phyloP scores from a whole-genome alignment of 30 jellyfish, hydroid and myxozoan genomes.

The Mastigias papua region DNA sequence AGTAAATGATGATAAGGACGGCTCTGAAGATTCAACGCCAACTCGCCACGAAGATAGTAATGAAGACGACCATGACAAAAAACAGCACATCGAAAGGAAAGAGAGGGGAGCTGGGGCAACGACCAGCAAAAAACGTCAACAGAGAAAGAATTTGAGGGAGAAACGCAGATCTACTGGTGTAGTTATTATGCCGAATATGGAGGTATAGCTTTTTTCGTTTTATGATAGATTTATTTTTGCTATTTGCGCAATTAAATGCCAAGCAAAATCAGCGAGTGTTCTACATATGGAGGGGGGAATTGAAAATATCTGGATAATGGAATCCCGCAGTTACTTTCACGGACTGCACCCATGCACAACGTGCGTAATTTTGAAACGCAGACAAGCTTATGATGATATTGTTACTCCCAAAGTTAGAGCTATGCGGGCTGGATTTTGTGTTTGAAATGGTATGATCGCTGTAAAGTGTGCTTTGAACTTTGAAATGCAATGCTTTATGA shows the following conservation, averaged over 20 bases:
- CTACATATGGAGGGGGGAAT: neutral
- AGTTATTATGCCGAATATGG: constrained; percentile 93
- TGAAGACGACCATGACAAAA: constrained; percentile 56
- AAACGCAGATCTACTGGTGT: constrained; percentile 97
- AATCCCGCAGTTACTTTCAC: too few species aligned
- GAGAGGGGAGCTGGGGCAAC: constrained; percentile 89
- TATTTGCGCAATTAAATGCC: neutral
- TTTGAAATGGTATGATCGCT: too few species aligned
- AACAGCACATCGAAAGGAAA: constrained; percentile 44
- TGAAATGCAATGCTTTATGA: too few species aligned
- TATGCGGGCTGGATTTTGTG: too few species aligned
- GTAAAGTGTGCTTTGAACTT: too few species aligned
- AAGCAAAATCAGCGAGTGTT: neutral
- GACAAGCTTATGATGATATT: too few species aligned
- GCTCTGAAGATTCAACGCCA: constrained; percentile 41
- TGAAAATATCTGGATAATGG: too few species aligned
- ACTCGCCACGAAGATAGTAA: constrained; percentile 37
- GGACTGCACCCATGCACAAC: too few species aligned
- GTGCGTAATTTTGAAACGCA: too few species aligned
- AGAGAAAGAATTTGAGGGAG: constrained; percentile 88
- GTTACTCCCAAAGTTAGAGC: too few species aligned
- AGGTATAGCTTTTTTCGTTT: constrained; percentile 23
- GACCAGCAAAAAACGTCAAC: constrained; percentile 82
- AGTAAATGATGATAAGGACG: constrained; percentile 73
- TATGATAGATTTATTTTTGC: neutral